A percentile compares a stretch with the other conserved stretches of the same genome.
These are phyloP conservation scores for Apis florea DNA, from an alignment of 1,140 invertebrate genomes.

Conservation along the genomic window DNA sequence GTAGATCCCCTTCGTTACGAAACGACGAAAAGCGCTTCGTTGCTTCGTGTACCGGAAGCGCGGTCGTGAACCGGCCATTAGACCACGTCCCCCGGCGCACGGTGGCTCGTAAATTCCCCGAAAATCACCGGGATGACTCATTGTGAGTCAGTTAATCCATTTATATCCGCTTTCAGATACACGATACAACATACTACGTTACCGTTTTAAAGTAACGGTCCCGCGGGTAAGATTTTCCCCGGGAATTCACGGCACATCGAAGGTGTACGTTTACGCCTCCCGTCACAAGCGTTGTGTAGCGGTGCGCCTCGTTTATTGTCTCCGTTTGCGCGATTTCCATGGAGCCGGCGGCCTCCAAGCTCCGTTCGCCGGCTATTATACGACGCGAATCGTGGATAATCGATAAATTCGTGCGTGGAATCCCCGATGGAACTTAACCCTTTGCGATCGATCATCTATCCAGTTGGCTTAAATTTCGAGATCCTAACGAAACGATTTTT, in stretches of 20 bases:
- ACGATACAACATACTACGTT: slow-evolving; percentile 46
- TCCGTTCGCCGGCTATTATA: background rate
- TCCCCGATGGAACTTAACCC: background rate
- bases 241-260: slow-evolving; percentile 25
- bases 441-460: background rate
- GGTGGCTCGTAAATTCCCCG: slow-evolving; percentile 21
- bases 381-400: background rate
- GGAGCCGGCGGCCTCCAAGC: background rate
- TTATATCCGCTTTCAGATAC: slow-evolving; percentile 49
- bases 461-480: too few species aligned
- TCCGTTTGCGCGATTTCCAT: slow-evolving; percentile 13
- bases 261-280: slow-evolving; percentile 17
- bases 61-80: background rate
- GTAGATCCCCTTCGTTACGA: background rate
- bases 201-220: slow-evolving; percentile 53
- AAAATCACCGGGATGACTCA: slow-evolving; percentile 46
- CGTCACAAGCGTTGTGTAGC: background rate
- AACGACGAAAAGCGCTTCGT: background rate
- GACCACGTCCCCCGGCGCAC: background rate
- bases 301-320: slow-evolving; percentile 16
- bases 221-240: slow-evolving; percentile 40
- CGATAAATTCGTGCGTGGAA: background rate
- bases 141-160: slow-evolving; percentile 48
- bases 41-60: background rate
- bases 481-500: too few species aligned